Evolutionary conservation across 2,888 invertebrate species (phyloP).

Genomic region (Cheilosia vulpina): DNA sequence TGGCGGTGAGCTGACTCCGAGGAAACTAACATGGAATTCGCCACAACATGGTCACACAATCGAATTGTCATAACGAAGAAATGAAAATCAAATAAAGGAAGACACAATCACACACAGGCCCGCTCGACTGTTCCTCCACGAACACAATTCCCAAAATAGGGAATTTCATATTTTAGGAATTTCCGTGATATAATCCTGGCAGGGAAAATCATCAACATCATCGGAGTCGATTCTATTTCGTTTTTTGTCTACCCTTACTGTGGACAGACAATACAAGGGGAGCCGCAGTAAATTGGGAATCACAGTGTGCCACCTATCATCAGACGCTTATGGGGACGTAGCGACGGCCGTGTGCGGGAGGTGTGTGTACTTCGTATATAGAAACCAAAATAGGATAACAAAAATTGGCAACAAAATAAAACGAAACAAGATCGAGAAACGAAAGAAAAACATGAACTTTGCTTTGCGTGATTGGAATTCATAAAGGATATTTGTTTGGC

Average conservation of each 20-base stretch:
- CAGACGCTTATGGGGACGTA: slow-evolving; percentile 23
- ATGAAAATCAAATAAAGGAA: slow-evolving; percentile 58
- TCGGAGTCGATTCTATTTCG: slow-evolving; percentile 30
- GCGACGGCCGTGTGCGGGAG: neutral
- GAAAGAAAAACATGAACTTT: slow-evolving; percentile 65
- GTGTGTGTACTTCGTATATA: neutral
- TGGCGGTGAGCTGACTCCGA: slow-evolving; percentile 2
- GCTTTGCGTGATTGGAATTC: slow-evolving; percentile 72
- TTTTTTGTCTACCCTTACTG: neutral
- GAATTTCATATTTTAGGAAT: slow-evolving; percentile 56
- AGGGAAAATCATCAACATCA: slow-evolving; percentile 60
- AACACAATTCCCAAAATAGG: slow-evolving; percentile 7
- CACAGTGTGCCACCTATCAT: slow-evolving; percentile 61
- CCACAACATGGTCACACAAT: slow-evolving; percentile 59
- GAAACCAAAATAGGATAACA: slow-evolving; percentile 17
- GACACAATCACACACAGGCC: slow-evolving; percentile 30
- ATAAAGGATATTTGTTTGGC: slow-evolving; percentile 45
- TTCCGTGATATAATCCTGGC: slow-evolving; percentile 47
- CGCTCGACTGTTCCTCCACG: neutral
- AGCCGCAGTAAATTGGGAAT: slow-evolving; percentile 54
- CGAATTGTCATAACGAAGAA: slow-evolving; percentile 53
- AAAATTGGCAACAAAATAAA: slow-evolving; percentile 59
- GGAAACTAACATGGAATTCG: slow-evolving; percentile 39
- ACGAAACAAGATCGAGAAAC: slow-evolving; percentile 35
- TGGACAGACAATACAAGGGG: slow-evolving; percentile 23